Percentiles rank a stretch among this genome's conserved stretches.
phyloP scores from a whole-genome alignment of 2,797 vertebrate genomes.

The Sebastes hubbsi region DNA sequence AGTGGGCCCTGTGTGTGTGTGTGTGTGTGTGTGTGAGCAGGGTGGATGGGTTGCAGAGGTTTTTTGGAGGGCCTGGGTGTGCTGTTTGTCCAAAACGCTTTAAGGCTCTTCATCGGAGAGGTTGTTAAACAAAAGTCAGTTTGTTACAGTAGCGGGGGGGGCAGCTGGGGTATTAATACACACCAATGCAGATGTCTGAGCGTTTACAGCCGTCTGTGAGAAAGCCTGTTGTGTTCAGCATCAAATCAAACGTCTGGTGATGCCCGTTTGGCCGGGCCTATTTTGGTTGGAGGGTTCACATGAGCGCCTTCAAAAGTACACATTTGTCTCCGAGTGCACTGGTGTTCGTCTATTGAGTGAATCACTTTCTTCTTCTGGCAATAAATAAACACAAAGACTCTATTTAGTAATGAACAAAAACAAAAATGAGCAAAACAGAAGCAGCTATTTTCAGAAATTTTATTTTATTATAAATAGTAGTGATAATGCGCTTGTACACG shows the following conservation, averaged over 20 bases:
- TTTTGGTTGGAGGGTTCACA: constrained; percentile 71
- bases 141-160: constrained; percentile 70
- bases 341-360: constrained; percentile 25
- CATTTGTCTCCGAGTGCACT: constrained; percentile 58
- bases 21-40: background rate
- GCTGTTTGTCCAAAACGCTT: constrained; percentile 77
- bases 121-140: constrained; percentile 79
- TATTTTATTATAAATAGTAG: constrained; percentile 97
- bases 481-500: constrained; percentile 94
- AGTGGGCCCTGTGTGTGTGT: background rate
- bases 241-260: constrained; percentile 69
- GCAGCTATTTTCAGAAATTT: constrained; percentile 62
- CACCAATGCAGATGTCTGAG: constrained; percentile 64
- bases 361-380: constrained; percentile 18
- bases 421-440: constrained; percentile 1
- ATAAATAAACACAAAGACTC: constrained; percentile 63
- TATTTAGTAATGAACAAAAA: constrained; percentile 35
- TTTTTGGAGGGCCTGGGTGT: constrained; percentile 27
- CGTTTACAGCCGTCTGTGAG: constrained; percentile 52
- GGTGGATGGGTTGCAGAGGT: constrained; percentile 55
- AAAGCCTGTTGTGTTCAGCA: constrained; percentile 73
- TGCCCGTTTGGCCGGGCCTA: constrained; percentile 53
- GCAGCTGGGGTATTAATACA: constrained; percentile 66
- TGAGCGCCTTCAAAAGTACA: constrained; percentile 68
- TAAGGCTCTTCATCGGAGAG: constrained; percentile 69